Conservation (phyloP, 2,113 vertebrate genomes). For the Origma solitaria region DNA sequence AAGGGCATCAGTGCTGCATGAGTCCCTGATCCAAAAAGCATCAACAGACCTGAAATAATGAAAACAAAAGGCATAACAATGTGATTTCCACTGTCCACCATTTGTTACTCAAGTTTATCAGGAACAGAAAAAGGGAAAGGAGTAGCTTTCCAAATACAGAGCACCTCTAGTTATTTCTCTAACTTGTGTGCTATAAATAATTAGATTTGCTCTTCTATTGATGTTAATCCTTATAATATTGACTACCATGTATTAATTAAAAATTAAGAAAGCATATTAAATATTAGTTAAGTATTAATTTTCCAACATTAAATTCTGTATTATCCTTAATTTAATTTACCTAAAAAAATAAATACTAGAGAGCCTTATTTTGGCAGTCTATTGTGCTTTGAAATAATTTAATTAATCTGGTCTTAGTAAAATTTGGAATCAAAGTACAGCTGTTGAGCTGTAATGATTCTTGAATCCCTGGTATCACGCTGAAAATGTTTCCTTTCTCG, state of each 20-base stretch:
- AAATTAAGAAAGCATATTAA: conserved; percentile 46
- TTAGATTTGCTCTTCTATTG: neutral
- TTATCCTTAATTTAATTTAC: conserved; percentile 60
- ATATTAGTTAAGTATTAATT: conserved; percentile 39
- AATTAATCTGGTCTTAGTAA: conserved; percentile 57
- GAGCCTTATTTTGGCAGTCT: conserved; percentile 48
- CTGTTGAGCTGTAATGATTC: conserved; percentile 42
- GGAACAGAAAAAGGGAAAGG: neutral
- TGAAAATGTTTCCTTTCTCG: neutral
- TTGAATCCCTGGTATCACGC: neutral
- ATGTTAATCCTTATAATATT: conserved; percentile 51
- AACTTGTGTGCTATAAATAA: neutral
- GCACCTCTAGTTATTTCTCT: neutral
- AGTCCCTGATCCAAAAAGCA: neutral
- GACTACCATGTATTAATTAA: conserved; percentile 6
- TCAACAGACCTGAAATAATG: neutral
- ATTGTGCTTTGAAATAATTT: conserved; percentile 31
- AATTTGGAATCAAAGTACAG: conserved; percentile 53
- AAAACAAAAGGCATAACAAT: neutral
- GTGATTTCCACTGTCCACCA: accelerated
- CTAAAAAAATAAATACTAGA: conserved; percentile 26
- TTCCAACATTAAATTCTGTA: conserved; percentile 43
- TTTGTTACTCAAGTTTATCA: neutral
- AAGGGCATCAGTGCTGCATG: neutral
- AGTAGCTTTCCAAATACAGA: neutral